Evolutionary conservation across 2,888 invertebrate species (phyloP).

Genomic region (Drosophila melanosoma): DNA sequence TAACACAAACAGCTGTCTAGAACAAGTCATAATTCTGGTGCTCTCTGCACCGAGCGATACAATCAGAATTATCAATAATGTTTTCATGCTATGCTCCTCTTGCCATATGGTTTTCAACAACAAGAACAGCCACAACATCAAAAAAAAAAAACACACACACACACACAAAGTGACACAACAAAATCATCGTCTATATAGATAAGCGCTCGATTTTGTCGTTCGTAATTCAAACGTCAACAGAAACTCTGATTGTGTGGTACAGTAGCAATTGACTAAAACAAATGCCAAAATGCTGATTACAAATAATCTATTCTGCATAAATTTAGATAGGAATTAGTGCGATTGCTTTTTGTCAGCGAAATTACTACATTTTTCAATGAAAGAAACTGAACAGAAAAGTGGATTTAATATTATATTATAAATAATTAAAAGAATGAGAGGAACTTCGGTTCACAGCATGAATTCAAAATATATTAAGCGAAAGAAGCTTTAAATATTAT

Average conservation of each 20-base stretch:
- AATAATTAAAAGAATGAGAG: neutral
- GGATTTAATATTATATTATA: too few species aligned
- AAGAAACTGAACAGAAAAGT: too few species aligned
- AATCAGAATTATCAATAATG: constrained; percentile 41
- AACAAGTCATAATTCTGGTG: constrained; percentile 14
- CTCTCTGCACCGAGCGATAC: constrained; percentile 30
- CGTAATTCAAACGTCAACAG: constrained; percentile 51
- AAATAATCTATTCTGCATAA: neutral
- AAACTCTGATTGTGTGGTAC: constrained; percentile 29
- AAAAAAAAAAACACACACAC: constrained; percentile 20
- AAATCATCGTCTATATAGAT: constrained; percentile 36
- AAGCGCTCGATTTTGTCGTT: constrained; percentile 46
- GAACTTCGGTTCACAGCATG: neutral
- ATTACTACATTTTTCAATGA: neutral
- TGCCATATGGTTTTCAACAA: constrained; percentile 59
- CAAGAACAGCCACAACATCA: constrained; percentile 24
- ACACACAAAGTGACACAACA: constrained; percentile 6
- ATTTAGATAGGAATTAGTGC: neutral
- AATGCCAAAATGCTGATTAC: neutral
- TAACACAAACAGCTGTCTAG: constrained; percentile 51
- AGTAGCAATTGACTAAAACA: constrained; percentile 9
- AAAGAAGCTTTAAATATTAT: neutral
- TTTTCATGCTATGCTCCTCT: constrained; percentile 49
- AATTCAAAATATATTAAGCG: neutral
- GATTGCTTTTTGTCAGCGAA: neutral